These are phyloP conservation scores for Malurus leucopterus DNA, from an alignment of 2,797 vertebrate genomes.

Conservation along the genomic window DNA sequence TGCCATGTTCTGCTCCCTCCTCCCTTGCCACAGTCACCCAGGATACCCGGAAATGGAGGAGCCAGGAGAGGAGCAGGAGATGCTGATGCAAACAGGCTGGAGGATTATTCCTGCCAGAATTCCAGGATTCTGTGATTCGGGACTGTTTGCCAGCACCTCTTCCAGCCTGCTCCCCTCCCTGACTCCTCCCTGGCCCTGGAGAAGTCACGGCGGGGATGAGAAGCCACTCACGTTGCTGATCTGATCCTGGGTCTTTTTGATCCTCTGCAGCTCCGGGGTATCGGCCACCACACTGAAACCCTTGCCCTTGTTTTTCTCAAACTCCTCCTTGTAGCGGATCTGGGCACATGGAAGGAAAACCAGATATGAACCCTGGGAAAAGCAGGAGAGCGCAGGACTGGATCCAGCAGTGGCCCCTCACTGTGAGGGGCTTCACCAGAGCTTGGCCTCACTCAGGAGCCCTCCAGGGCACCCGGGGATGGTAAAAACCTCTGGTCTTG, in stretches of 20 bases:
- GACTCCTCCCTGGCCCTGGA: not conserved
- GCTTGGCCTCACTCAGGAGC: too few species aligned
- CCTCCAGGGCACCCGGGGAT: too few species aligned
- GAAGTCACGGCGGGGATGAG: not conserved
- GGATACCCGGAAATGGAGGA: accelerated
- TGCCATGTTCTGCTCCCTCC: not conserved
- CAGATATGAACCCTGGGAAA: not conserved
- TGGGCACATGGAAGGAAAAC: slow-evolving; percentile 34
- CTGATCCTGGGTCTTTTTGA: slow-evolving; percentile 94
- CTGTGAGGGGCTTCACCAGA: too few species aligned
- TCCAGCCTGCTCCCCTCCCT: too few species aligned
- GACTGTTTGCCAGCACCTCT: not conserved
- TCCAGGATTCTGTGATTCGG: not conserved
- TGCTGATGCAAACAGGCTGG: accelerated
- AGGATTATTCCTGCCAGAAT: accelerated
- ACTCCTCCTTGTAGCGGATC: slow-evolving; percentile 96
- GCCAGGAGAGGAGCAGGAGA: accelerated
- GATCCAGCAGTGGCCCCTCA: too few species aligned
- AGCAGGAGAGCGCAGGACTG: accelerated
- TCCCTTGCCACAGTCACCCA: not conserved
- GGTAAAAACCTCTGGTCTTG: too few species aligned
- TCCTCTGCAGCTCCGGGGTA: slow-evolving; percentile 92
- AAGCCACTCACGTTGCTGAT: slow-evolving; percentile 90
- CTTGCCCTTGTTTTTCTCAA: slow-evolving; percentile 96
- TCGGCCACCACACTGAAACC: slow-evolving; percentile 91